phyloP scores from a whole-genome alignment of 92 coral and sea anemone species.

The Zoanthus sansibaricus region DNA sequence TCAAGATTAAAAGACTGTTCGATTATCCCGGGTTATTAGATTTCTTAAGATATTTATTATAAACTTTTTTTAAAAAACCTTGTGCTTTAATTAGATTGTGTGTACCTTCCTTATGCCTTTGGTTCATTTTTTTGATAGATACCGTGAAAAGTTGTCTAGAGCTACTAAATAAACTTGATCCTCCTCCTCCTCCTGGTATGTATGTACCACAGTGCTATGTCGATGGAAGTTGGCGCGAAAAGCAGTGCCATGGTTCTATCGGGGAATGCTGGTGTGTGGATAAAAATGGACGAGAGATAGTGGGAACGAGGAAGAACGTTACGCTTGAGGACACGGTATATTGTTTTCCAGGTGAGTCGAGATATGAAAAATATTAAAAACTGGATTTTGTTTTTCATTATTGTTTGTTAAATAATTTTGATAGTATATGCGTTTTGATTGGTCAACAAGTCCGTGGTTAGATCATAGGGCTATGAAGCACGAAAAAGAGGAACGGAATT shows the following conservation, averaged over 20 bases:
- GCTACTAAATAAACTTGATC: background rate
- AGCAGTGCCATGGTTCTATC: slow-evolving; percentile 1
- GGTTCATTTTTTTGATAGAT: background rate
- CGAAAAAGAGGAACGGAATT: too few species aligned
- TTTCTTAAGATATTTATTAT: too few species aligned
- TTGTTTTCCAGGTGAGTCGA: slow-evolving; percentile 12
- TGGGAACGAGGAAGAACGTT: background rate
- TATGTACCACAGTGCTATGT: slow-evolving; percentile 7
- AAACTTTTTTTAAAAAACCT: too few species aligned
- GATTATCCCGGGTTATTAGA: too few species aligned
- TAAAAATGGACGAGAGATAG: slow-evolving; percentile 14
- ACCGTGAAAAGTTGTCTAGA: background rate
- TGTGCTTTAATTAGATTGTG: background rate
- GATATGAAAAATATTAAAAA: background rate
- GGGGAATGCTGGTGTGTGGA: slow-evolving; percentile 31
- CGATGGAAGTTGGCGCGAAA: slow-evolving; percentile 31
- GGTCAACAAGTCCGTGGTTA: too few species aligned
- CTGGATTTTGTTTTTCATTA: background rate
- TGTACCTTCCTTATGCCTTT: background rate
- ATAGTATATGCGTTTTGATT: background rate
- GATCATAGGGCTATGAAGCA: too few species aligned
- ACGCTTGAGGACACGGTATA: background rate
- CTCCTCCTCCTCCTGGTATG: slow-evolving; percentile 1
- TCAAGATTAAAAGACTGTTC: too few species aligned
- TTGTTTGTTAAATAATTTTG: background rate